These are phyloP conservation scores for Chrysogorgia sp. DNA, from an alignment of 92 coral and sea anemone species.

Conservation along the genomic window DNA sequence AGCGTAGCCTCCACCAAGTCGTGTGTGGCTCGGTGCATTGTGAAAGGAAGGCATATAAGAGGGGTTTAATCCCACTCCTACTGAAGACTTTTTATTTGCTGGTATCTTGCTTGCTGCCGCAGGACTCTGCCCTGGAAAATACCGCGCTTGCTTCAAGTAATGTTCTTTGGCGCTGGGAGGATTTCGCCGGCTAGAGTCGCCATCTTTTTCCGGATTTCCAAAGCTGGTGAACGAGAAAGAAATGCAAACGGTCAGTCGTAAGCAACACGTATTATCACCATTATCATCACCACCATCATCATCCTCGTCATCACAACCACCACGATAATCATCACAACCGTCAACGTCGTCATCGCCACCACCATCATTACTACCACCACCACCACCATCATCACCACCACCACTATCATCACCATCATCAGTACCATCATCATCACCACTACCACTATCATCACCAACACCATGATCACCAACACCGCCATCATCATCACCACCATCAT, in stretches of 20 bases:
- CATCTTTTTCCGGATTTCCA: constrained; percentile 32
- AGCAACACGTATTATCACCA: background rate
- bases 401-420: too few species aligned
- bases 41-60: constrained; percentile 56
- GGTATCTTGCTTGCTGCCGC: constrained; percentile 41
- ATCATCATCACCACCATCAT: too few species aligned
- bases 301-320: too few species aligned
- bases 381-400: too few species aligned
- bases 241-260: too few species aligned
- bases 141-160: constrained; percentile 92
- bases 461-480: too few species aligned
- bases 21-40: constrained; percentile 50
- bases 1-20: constrained; percentile 56
- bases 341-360: too few species aligned
- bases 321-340: too few species aligned
- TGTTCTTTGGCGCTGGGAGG: constrained; percentile 99
- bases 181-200: constrained; percentile 67
- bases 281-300: too few species aligned
- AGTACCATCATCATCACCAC: too few species aligned
- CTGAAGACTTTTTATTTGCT: constrained; percentile 64
- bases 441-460: too few species aligned
- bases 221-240: background rate
- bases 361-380: too few species aligned
- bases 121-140: constrained; percentile 85
- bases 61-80: constrained; percentile 66